A percentile compares a stretch with the other conserved stretches of the same genome.
Conservation (phyloP, 2,113 vertebrate genomes). For the Microtus montanus region DNA sequence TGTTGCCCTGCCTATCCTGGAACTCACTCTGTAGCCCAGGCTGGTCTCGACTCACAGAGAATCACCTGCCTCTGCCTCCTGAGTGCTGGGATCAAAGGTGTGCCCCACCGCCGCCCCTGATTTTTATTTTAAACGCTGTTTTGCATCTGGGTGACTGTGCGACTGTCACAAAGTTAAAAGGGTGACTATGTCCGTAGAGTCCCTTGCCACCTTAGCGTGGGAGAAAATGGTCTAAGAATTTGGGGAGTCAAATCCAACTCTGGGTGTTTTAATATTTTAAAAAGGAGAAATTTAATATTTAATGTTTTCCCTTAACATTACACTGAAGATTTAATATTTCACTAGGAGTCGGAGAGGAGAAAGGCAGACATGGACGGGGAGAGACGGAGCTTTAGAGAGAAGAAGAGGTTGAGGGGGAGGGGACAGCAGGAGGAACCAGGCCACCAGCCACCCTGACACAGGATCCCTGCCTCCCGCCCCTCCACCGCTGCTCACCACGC, state of each 20-base stretch:
- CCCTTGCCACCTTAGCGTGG: neutral
- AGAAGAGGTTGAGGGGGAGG: neutral
- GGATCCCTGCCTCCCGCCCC: neutral
- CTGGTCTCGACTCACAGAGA: neutral
- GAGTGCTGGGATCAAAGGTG: neutral
- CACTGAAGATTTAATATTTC: conserved; percentile 34
- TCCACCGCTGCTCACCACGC: neutral
- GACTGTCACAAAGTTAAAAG: neutral
- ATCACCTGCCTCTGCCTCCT: neutral
- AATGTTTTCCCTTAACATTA: neutral
- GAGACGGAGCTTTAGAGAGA: neutral
- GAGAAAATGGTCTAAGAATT: neutral
- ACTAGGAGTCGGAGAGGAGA: neutral
- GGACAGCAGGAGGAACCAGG: neutral
- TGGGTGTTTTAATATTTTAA: conserved; percentile 1
- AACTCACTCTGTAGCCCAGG: neutral
- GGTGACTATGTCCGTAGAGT: neutral
- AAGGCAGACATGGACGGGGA: neutral
- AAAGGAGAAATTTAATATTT: conserved; percentile 37
- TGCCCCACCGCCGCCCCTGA: accelerated
- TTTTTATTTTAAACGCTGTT: neutral
- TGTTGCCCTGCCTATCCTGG: neutral
- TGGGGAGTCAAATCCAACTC: neutral
- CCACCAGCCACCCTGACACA: accelerated
- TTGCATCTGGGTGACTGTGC: neutral